phyloP scores from a whole-genome alignment of 2,797 vertebrate species.

The Lutjanus campechanus region DNA sequence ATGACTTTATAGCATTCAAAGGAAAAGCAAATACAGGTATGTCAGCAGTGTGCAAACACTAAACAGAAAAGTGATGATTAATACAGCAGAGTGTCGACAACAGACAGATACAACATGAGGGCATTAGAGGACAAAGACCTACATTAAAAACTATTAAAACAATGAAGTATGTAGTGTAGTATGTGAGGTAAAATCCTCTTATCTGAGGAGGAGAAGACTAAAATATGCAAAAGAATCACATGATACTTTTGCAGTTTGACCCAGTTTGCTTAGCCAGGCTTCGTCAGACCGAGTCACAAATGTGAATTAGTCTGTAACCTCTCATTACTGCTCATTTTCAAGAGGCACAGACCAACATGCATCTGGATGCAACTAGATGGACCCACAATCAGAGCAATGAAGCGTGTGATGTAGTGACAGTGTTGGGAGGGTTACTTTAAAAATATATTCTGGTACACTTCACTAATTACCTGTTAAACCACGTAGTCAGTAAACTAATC shows the following conservation, averaged over 20 bases:
- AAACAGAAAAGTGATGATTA: constrained; percentile 26
- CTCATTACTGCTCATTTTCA: too few relatives aligned
- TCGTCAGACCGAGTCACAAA: too few relatives aligned
- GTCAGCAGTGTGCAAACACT: constrained; percentile 26
- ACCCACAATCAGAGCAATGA: too few relatives aligned
- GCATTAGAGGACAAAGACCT: not conserved
- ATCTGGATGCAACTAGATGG: too few relatives aligned
- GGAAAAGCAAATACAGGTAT: constrained; percentile 18
- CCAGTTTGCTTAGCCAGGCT: too few relatives aligned
- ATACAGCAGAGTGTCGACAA: not conserved
- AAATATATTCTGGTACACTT: too few relatives aligned
- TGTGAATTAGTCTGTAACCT: too few relatives aligned
- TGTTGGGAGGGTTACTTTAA: too few relatives aligned
- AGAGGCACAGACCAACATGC: too few relatives aligned
- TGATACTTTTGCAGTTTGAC: not conserved
- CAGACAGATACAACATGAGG: not conserved
- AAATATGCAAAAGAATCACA: not conserved
- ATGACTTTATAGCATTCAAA: constrained; percentile 6
- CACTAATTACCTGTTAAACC: too few relatives aligned
- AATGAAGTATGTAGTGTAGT: not conserved
- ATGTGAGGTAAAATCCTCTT: not conserved
- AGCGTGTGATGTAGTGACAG: too few relatives aligned
- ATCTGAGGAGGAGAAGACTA: not conserved
- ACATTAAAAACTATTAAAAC: not conserved
- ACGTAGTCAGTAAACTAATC: too few relatives aligned